A percentile compares a stretch with the other conserved stretches of the same genome.
Conservation (phyloP, 2,797 vertebrate species). For the Enteromius thamalakanensis region DNA sequence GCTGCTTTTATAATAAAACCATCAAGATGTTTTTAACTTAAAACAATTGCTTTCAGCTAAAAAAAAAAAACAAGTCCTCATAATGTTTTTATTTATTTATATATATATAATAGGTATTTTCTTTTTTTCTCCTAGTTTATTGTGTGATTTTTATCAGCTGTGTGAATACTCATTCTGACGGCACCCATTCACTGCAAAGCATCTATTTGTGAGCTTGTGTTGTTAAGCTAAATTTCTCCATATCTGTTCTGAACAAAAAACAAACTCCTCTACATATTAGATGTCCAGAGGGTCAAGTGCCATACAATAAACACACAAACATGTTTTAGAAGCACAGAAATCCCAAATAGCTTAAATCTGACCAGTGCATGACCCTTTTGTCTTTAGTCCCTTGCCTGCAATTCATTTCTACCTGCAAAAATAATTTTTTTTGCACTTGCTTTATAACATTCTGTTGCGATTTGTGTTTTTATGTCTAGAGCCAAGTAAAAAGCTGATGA, state of each 20-base stretch:
- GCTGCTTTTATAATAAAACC: neutral
- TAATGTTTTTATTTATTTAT: neutral
- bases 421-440: neutral
- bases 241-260: neutral
- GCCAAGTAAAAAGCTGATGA: conserved; percentile 75
- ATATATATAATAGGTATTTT: too few relatives aligned
- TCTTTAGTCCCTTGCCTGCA: neutral
- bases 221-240: neutral
- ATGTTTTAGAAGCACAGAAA: neutral
- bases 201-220: neutral
- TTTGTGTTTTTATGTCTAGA: conserved; percentile 68
- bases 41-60: neutral
- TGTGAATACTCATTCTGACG: neutral
- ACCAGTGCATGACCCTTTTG: neutral
- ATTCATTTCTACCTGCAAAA: neutral
- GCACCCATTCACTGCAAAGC: neutral
- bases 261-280: too few relatives aligned
- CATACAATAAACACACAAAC: neutral
- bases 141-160: neutral
- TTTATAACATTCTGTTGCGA: neutral
- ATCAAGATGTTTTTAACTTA: neutral
- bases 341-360: neutral
- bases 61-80: neutral
- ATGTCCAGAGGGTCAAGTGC: neutral
- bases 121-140: neutral